Evolutionary conservation across 2,113 vertebrate species (phyloP).

Genomic region (Scomber colias): DNA sequence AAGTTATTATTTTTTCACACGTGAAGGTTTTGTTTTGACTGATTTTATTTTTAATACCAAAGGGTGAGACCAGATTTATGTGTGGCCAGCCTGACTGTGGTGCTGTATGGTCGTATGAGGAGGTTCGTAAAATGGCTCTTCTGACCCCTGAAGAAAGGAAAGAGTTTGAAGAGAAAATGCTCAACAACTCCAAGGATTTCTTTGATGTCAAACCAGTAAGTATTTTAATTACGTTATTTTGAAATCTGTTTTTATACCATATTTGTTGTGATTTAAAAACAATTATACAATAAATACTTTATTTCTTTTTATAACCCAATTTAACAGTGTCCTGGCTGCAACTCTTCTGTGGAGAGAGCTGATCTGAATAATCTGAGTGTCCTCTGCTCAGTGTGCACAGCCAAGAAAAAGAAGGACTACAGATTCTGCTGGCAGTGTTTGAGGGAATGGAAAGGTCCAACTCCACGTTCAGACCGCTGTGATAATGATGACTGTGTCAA

Average conservation of each 20-base stretch:
- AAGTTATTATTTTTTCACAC: too few species aligned
- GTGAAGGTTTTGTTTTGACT: too few species aligned
- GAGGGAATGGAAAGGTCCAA: slow-evolving; percentile 65
- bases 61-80: slow-evolving; percentile 40
- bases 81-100: slow-evolving; percentile 31
- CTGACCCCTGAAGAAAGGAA: slow-evolving; percentile 29
- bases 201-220: slow-evolving; percentile 24
- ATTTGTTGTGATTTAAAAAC: not conserved
- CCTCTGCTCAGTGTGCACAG: slow-evolving; percentile 30
- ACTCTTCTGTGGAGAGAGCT: not conserved
- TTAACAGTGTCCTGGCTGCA: slow-evolving; percentile 51
- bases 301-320: too few species aligned
- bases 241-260: not conserved
- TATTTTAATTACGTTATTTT: not conserved
- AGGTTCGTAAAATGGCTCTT: slow-evolving; percentile 66
- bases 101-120: slow-evolving; percentile 39
- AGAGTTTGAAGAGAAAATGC: slow-evolving; percentile 43
- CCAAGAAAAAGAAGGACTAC: slow-evolving; percentile 14
- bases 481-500: slow-evolving; percentile 61
- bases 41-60: not conserved
- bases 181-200: not conserved
- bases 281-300: too few species aligned
- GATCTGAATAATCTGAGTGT: not conserved
- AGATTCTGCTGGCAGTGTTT: slow-evolving; percentile 80
- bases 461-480: slow-evolving; percentile 52